Conservation (phyloP, 2,888 invertebrate species). For the Stenchaetothrips biformis region DNA sequence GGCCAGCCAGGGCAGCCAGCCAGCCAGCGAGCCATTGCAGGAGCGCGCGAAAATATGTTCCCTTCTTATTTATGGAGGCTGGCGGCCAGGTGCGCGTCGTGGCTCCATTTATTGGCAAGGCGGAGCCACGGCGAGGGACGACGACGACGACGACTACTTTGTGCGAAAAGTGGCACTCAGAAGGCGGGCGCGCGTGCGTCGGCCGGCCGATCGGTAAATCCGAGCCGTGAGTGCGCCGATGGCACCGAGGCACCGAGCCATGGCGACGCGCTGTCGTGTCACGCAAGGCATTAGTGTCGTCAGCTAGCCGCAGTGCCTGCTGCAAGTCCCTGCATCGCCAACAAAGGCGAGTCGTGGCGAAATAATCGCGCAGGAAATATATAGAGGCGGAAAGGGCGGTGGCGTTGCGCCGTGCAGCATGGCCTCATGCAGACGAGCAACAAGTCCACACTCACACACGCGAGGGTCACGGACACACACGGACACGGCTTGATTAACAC, state of each 20-base stretch:
- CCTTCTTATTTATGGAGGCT: slow-evolving; percentile 10
- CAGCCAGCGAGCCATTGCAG: neutral
- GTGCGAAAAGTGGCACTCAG: neutral
- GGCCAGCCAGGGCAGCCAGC: neutral
- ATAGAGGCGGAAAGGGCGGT: neutral
- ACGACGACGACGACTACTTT: neutral
- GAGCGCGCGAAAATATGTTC: slow-evolving; percentile 19
- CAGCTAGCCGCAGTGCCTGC: neutral
- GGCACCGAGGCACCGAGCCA: neutral
- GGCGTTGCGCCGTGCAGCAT: neutral
- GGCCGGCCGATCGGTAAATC: too few species aligned
- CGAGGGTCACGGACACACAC: neutral
- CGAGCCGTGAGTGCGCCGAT: too few species aligned
- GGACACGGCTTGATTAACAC: neutral
- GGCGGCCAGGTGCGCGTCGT: neutral
- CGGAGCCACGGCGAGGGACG: neutral
- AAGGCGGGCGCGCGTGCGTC: neutral
- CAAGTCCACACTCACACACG: neutral
- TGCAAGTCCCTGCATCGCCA: neutral
- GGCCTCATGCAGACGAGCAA: neutral
- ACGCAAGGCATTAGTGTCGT: neutral
- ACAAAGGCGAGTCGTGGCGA: neutral
- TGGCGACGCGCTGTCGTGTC: neutral
- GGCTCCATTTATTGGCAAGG: neutral
- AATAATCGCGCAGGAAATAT: neutral